phyloP scores from a whole-genome alignment of 2,113 vertebrate genomes.

The Gasterosteus nipponicus region DNA sequence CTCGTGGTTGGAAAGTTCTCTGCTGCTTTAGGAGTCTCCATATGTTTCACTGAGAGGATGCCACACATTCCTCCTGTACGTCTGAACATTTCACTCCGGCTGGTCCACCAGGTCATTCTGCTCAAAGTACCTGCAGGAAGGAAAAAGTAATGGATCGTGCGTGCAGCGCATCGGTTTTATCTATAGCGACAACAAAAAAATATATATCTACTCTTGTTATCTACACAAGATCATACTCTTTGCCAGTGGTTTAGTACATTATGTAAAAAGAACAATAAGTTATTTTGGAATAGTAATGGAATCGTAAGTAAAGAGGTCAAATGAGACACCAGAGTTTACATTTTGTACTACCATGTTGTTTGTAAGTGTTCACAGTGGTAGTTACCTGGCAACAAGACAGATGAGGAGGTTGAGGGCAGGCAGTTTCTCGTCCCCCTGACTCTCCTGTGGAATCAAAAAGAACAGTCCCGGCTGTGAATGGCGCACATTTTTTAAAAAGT shows the following conservation, averaged over 20 bases:
- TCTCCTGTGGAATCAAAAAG: conserved; percentile 80
- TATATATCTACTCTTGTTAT: no score
- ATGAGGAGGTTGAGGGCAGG: conserved; percentile 95
- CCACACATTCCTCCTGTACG: neutral
- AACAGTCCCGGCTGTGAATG: neutral
- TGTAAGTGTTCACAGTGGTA: neutral
- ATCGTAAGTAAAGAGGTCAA: no score
- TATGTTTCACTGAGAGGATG: neutral
- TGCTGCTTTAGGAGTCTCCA: neutral
- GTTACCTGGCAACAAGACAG: conserved; percentile 96
- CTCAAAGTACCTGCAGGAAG: conserved; percentile 91
- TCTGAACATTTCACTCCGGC: conserved; percentile 33
- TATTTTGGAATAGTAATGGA: no score
- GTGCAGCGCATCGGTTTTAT: neutral
- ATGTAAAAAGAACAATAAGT: no score
- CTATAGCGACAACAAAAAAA: no score
- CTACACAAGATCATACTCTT: no score
- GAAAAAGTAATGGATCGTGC: neutral
- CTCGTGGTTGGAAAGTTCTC: neutral
- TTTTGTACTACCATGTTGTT: no score
- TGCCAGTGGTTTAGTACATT: no score
- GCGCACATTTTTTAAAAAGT: neutral
- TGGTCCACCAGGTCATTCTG: conserved; percentile 93
- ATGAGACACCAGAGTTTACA: no score
- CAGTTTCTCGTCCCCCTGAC: conserved; percentile 88